Percentiles rank a stretch among this genome's conserved stretches.
Conservation (phyloP, 2,888 invertebrate genomes). For the Clistopyga incitator region DNA sequence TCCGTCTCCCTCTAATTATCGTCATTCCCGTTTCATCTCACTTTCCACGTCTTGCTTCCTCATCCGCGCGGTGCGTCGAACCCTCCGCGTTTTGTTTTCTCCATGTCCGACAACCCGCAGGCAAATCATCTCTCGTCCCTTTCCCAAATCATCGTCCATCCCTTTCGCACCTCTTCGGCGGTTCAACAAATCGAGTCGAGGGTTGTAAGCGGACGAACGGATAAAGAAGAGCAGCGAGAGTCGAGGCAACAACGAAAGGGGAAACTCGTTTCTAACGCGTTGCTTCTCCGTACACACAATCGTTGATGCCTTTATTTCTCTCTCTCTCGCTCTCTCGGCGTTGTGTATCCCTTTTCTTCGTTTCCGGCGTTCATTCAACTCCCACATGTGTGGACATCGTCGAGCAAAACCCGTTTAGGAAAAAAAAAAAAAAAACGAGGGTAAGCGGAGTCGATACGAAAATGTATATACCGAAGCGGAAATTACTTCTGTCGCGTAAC, state of each 20-base stretch:
- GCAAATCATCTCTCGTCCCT: constrained; percentile 30
- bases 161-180: constrained; percentile 61
- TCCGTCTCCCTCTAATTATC: constrained; percentile 59
- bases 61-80: constrained; percentile 34
- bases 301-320: background rate
- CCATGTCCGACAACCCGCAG: constrained; percentile 19
- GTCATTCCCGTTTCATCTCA: constrained; percentile 64
- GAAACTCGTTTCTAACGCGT: constrained; percentile 30
- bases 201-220: constrained; percentile 27
- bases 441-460: constrained; percentile 46
- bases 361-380: background rate
- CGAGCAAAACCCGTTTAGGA: constrained; percentile 25
- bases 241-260: constrained; percentile 40
- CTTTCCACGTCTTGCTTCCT: constrained; percentile 52
- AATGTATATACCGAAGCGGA: constrained; percentile 54
- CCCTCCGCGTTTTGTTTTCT: constrained; percentile 51
- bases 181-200: constrained; percentile 31
- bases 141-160: constrained; percentile 51
- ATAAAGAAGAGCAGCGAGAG: constrained; percentile 30
- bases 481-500: constrained; percentile 59
- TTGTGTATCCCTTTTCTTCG: constrained; percentile 7
- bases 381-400: constrained; percentile 10
- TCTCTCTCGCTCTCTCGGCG: background rate
- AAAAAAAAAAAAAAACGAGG: constrained; percentile 35
- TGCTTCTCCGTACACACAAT: constrained; percentile 2